Evolutionary conservation across 2,797 vertebrate species (phyloP).

Genomic region (Betta splendens): DNA sequence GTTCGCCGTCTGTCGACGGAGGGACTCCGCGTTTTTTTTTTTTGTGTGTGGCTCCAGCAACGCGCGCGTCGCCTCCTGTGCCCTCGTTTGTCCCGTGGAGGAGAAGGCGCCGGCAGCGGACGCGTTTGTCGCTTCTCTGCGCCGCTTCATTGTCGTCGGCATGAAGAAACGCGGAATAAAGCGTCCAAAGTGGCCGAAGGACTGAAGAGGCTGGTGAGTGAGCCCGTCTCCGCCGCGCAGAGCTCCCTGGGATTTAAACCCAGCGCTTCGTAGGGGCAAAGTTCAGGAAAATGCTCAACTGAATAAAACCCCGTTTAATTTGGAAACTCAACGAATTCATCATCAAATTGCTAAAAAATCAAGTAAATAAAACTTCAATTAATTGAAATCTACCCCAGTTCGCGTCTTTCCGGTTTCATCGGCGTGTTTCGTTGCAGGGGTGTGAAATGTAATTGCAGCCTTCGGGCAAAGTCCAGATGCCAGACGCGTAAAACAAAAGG

Average conservation of each 20-base stretch:
- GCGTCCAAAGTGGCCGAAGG: constrained; percentile 67
- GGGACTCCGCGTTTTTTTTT: constrained; percentile 42
- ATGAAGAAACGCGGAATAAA: constrained; percentile 67
- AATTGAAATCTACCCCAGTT: not conserved
- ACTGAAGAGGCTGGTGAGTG: constrained; percentile 62
- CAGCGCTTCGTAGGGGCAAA: constrained; percentile 8
- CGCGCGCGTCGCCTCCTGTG: not conserved
- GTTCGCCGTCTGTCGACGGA: constrained; percentile 55
- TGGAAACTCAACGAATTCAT: not conserved
- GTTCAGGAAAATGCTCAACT: no score
- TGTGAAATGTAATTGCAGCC: constrained; percentile 65
- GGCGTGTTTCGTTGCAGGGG: constrained; percentile 54
- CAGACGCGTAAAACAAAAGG: constrained; percentile 66
- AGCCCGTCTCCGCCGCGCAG: constrained; percentile 30
- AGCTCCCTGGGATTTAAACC: constrained; percentile 25
- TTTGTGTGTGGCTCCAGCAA: constrained; percentile 13
- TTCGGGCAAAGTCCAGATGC: constrained; percentile 75
- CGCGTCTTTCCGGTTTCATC: constrained; percentile 13
- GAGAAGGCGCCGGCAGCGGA: constrained; percentile 2
- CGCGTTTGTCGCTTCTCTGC: constrained; percentile 17
- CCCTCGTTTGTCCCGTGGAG: not conserved
- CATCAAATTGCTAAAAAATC: not conserved
- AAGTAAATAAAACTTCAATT: not conserved
- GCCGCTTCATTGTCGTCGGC: constrained; percentile 31
- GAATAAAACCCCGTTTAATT: constrained; percentile 9